Percentiles rank a stretch among this genome's conserved stretches.
Conservation (phyloP, 2,797 vertebrate genomes). For the Gila robusta region DNA sequence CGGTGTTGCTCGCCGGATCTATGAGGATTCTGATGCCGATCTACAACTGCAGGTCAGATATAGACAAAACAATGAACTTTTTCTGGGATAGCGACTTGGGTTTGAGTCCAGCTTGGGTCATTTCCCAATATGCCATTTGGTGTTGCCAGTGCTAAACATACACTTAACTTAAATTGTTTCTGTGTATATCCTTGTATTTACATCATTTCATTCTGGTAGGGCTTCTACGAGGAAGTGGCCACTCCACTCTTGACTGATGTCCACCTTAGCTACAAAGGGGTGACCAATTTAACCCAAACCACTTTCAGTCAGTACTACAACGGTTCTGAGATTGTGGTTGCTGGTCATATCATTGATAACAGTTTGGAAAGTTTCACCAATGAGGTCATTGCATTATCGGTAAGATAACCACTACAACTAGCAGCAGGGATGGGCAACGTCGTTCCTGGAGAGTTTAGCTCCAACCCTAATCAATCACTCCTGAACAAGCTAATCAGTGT, state of each 20-base stretch:
- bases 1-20: conserved; percentile 88
- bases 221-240: conserved; percentile 85
- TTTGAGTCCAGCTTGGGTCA: not conserved
- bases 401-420: conserved; percentile 55
- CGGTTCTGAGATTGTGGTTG: conserved; percentile 84
- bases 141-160: not conserved
- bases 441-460: too few relatives aligned
- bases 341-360: conserved; percentile 78
- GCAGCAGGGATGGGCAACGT: too few relatives aligned
- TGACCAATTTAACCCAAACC: conserved; percentile 76
- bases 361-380: conserved; percentile 71
- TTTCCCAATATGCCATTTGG: not conserved
- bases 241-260: conserved; percentile 79
- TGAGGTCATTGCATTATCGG: conserved; percentile 75
- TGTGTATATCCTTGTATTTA: too few relatives aligned
- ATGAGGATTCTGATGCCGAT: conserved; percentile 88
- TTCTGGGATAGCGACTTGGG: too few relatives aligned
- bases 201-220: conserved; percentile 66
- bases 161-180: not conserved
- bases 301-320: conserved; percentile 82
- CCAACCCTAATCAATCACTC: too few relatives aligned
- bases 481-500: too few relatives aligned
- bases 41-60: conserved; percentile 87
- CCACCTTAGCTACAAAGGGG: conserved; percentile 75
- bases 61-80: not conserved